A percentile compares a stretch with the other conserved stretches of the same genome.
Evolutionary conservation across 2,797 vertebrate genomes (phyloP).

Genomic region (Fistularia tabacaria): DNA sequence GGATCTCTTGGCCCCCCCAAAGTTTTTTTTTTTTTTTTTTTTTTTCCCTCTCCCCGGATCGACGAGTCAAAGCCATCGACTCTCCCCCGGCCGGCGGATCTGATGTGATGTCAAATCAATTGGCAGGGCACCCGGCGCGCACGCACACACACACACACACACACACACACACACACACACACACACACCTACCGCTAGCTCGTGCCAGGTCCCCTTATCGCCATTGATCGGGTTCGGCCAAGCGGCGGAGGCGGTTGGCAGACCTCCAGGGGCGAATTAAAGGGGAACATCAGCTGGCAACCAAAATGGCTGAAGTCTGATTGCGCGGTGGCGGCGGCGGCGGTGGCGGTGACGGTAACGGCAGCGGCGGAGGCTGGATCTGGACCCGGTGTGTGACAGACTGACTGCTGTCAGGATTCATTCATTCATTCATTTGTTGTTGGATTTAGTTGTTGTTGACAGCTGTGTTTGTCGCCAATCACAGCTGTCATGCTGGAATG

Average conservation of each 20-base stretch:
- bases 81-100: conserved; percentile 19
- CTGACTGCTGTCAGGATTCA: too few species aligned
- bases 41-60: conserved; percentile 1
- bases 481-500: too few species aligned
- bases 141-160: conserved; percentile 16
- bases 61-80: conserved; percentile 31
- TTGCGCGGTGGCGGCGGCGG: too few species aligned
- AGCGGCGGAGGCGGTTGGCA: conserved; percentile 49
- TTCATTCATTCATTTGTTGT: too few species aligned
- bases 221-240: conserved; percentile 38
- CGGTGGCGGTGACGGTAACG: too few species aligned
- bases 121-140: conserved; percentile 13
- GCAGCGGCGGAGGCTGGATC: too few species aligned
- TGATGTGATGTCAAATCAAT: conserved; percentile 42
- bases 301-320: conserved; percentile 29
- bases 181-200: conserved; percentile 10
- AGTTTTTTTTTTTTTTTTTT: too few species aligned
- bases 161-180: conserved; percentile 10
- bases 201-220: conserved; percentile 47
- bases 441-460: too few species aligned
- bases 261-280: conserved; percentile 47
- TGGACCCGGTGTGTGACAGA: too few species aligned
- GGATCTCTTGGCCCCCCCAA: too few species aligned
- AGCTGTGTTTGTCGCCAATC: too few species aligned
- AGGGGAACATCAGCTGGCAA: conserved; percentile 39